A percentile compares a stretch with the other conserved stretches of the same genome.
phyloP scores from a whole-genome alignment of 2,888 invertebrate species.

The Plemyria rubiginata region DNA sequence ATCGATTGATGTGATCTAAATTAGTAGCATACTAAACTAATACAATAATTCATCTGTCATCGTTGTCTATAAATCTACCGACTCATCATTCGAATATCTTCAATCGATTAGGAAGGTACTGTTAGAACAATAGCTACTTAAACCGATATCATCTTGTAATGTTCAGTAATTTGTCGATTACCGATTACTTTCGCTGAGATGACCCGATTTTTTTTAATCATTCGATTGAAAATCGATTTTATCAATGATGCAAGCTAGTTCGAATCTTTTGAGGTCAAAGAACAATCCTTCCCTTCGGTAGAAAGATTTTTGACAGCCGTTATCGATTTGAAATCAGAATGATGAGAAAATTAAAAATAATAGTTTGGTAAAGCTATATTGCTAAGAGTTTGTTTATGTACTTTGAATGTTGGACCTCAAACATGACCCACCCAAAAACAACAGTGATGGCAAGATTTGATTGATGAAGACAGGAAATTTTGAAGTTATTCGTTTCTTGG shows the following conservation, averaged over 20 bases:
- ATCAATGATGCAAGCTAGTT: slow-evolving; percentile 40
- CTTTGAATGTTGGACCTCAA: too few relatives aligned
- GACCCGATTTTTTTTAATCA: slow-evolving; percentile 21
- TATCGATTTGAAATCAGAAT: slow-evolving; percentile 36
- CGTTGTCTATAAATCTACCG: slow-evolving; percentile 11
- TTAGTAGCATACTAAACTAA: background rate
- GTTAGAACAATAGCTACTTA: slow-evolving; percentile 31
- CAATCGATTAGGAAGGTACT: slow-evolving; percentile 16
- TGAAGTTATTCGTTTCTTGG: too few relatives aligned
- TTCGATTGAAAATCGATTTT: slow-evolving; percentile 41
- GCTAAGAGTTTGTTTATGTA: too few relatives aligned
- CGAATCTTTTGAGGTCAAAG: slow-evolving; percentile 54
- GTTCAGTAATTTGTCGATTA: slow-evolving; percentile 24
- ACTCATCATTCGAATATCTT: slow-evolving; percentile 23
- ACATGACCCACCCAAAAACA: too few relatives aligned
- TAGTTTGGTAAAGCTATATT: background rate
- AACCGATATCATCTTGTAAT: slow-evolving; percentile 23
- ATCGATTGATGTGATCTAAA: background rate
- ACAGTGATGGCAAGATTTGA: too few relatives aligned
- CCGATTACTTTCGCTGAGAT: slow-evolving; percentile 39
- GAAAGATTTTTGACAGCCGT: slow-evolving; percentile 30
- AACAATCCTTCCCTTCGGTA: slow-evolving; percentile 18
- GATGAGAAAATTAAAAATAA: slow-evolving; percentile 22
- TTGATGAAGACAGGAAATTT: too few relatives aligned
- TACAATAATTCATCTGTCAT: slow-evolving; percentile 11